phyloP scores from a whole-genome alignment of 2,888 invertebrate genomes.

The Mellilla xanthometata region DNA sequence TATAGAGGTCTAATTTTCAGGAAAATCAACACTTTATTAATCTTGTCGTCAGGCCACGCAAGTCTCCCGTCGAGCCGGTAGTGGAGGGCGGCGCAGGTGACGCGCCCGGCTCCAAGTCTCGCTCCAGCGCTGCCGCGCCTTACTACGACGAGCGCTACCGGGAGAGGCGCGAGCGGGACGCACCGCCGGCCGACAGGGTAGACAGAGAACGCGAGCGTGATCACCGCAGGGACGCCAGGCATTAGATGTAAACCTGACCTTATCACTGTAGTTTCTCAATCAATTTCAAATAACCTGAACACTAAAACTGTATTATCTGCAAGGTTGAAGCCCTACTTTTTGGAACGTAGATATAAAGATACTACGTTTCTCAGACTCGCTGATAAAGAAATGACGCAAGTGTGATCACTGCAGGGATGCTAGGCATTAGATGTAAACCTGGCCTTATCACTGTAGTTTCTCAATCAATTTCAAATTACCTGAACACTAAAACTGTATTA shows the following conservation, averaged over 20 bases:
- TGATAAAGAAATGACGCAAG: slow-evolving; percentile 62
- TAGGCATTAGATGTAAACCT: slow-evolving; percentile 22
- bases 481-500: too few relatives aligned
- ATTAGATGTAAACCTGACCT: slow-evolving; percentile 16
- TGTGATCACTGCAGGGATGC: slow-evolving; percentile 69
- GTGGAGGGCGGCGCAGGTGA: slow-evolving; percentile 75
- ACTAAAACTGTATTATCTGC: too few relatives aligned
- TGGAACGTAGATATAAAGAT: too few relatives aligned
- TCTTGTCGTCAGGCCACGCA: slow-evolving; percentile 84
- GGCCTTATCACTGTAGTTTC: too few relatives aligned
- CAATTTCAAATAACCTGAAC: too few relatives aligned
- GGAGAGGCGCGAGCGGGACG: slow-evolving; percentile 80
- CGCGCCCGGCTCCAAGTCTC: slow-evolving; percentile 76
- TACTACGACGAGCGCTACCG: slow-evolving; percentile 95
- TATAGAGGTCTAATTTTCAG: too few relatives aligned
- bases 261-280: too few relatives aligned
- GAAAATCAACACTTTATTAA: too few relatives aligned
- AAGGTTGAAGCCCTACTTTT: too few relatives aligned
- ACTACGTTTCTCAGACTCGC: too few relatives aligned
- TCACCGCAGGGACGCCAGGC: slow-evolving; percentile 60
- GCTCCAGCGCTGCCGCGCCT: slow-evolving; percentile 71
- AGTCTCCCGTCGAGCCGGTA: slow-evolving; percentile 82
- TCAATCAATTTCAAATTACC: too few relatives aligned
- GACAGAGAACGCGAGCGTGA: slow-evolving; percentile 69
- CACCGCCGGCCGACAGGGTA: slow-evolving; percentile 81